These are phyloP conservation scores for Ibidorhyncha struthersii DNA, from an alignment of 2,113 vertebrate genomes.

Conservation along the genomic window DNA sequence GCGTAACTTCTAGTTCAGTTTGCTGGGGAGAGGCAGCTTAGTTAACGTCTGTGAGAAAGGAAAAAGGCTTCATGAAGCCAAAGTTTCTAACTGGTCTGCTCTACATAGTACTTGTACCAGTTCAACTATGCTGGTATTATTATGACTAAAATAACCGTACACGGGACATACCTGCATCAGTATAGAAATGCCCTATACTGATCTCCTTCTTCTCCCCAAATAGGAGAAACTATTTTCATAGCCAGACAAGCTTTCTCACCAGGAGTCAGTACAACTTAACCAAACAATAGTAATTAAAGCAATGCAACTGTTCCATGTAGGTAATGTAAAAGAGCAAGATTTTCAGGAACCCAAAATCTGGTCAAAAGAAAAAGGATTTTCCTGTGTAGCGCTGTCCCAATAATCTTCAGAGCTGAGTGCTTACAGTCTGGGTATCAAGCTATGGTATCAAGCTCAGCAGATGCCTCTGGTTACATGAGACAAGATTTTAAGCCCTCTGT, in stretches of 20 bases:
- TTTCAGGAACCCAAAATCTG: background rate
- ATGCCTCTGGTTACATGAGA: conserved; percentile 19
- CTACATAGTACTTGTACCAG: background rate
- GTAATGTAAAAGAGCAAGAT: background rate
- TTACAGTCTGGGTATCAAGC: conserved; percentile 7
- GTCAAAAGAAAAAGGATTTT: background rate
- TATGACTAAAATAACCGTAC: accelerated
- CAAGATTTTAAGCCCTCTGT: conserved; percentile 8
- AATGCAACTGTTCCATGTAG: background rate
- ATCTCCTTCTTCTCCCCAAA: background rate
- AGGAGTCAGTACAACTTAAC: background rate
- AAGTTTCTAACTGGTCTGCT: background rate
- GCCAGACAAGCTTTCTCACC: background rate
- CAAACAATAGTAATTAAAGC: background rate
- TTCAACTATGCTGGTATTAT: background rate
- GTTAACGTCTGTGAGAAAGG: background rate
- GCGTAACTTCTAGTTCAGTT: background rate
- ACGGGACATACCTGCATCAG: background rate
- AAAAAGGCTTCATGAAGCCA: background rate
- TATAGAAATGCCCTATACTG: background rate
- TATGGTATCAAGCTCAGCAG: conserved; percentile 21
- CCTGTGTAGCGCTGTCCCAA: background rate
- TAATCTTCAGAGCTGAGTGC: background rate
- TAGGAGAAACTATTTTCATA: background rate
- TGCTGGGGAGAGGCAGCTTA: background rate